A percentile compares a stretch with the other conserved stretches of the same genome.
phyloP scores from a whole-genome alignment of 2,113 vertebrate genomes.

The Limanda limanda region DNA sequence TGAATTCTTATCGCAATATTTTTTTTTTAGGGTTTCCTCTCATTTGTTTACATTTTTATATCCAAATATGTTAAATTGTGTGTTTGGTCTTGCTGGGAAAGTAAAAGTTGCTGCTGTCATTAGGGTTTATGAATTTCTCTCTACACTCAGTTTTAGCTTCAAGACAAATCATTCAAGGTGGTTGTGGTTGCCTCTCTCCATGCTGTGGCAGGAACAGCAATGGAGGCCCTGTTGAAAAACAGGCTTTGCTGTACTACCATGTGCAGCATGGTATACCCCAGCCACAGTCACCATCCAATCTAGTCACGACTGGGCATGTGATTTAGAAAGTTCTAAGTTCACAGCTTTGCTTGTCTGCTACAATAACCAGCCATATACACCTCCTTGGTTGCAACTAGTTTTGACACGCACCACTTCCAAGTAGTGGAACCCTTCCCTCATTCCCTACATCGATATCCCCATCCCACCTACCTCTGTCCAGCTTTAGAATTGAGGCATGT shows the following conservation, averaged over 20 bases:
- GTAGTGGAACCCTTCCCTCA: slow-evolving; percentile 67
- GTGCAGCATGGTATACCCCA: slow-evolving; percentile 19
- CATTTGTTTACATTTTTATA: not conserved
- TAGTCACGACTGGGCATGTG: slow-evolving; percentile 55
- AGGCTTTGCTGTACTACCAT: slow-evolving; percentile 31
- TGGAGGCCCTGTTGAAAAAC: slow-evolving; percentile 44
- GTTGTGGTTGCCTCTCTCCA: slow-evolving; percentile 28
- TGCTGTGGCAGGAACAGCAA: slow-evolving; percentile 1
- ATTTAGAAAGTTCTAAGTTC: slow-evolving; percentile 63
- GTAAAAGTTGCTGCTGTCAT: slow-evolving; percentile 5
- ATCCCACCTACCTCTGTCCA: not conserved
- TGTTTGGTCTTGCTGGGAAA: slow-evolving; percentile 13
- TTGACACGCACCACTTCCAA: slow-evolving; percentile 67
- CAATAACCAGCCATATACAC: slow-evolving; percentile 55
- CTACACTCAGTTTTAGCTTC: slow-evolving; percentile 6
- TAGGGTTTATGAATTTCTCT: slow-evolving; percentile 12
- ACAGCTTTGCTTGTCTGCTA: slow-evolving; percentile 69
- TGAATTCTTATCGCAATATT: not conserved
- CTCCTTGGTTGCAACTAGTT: slow-evolving; percentile 48
- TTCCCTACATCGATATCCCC: slow-evolving; percentile 46
- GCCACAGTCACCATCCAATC: slow-evolving; percentile 31
- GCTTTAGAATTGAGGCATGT: slow-evolving; percentile 40
- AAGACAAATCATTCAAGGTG: slow-evolving; percentile 39
- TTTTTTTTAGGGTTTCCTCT: not conserved
- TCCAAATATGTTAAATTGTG: not conserved